Conservation (phyloP, 2,797 vertebrate species). For the Brachyrhaphis roseni region DNA sequence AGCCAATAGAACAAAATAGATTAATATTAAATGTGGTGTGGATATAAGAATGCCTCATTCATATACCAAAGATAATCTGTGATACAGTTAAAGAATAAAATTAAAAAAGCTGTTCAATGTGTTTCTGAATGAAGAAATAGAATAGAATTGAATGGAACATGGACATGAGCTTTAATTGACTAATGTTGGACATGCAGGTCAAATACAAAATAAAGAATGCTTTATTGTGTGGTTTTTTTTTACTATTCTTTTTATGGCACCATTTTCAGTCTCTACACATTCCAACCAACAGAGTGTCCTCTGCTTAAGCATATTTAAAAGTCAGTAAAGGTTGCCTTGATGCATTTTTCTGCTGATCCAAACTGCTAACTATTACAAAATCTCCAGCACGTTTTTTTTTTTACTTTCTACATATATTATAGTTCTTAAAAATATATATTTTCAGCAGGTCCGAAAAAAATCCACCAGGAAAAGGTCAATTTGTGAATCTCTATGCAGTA, state of each 20-base stretch:
- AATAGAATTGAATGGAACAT: conserved; percentile 1
- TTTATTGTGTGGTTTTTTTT: neutral
- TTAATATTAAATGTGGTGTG: neutral
- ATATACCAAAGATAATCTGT: neutral
- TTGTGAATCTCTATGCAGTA: neutral
- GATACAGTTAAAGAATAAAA: neutral
- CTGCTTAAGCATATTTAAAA: neutral
- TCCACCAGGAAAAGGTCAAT: neutral
- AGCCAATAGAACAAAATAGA: neutral
- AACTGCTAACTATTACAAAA: neutral
- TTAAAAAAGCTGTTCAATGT: neutral
- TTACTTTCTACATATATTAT: neutral
- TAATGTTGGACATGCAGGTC: neutral
- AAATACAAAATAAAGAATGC: neutral
- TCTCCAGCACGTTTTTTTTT: neutral
- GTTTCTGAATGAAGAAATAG: neutral
- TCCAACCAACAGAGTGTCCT: neutral
- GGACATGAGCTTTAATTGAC: neutral
- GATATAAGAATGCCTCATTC: neutral
- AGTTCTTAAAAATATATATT: neutral
- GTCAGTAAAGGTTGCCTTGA: neutral
- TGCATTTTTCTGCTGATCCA: neutral
- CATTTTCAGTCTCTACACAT: neutral
- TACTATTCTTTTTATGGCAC: neutral
- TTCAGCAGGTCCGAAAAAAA: neutral